Conservation (phyloP, 2,113 vertebrate genomes). For the Hassar affinis region DNA sequence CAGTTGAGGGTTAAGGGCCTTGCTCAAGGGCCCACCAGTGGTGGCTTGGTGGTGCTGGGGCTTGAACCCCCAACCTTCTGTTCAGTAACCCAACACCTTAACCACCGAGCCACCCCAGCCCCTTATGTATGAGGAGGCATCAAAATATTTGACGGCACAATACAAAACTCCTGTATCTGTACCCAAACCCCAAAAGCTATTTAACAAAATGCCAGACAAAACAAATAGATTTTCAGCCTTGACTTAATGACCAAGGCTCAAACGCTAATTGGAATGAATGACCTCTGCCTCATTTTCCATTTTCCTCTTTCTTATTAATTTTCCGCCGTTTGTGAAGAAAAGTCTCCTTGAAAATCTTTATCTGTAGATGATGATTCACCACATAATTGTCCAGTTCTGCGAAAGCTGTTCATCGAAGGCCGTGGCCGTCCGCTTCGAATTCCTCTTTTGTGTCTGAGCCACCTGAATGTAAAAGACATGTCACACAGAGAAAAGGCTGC, state of each 20-base stretch:
- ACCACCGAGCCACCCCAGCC: too few species aligned
- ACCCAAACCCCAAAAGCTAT: neutral
- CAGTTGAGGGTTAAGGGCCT: too few species aligned
- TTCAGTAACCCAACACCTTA: too few species aligned
- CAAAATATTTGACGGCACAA: neutral
- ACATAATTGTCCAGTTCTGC: neutral
- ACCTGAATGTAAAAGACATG: constrained; percentile 24
- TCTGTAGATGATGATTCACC: neutral
- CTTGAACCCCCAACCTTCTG: too few species aligned
- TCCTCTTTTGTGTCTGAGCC: constrained; percentile 15
- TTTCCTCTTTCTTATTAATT: constrained; percentile 20
- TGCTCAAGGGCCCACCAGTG: too few species aligned
- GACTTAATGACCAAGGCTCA: neutral
- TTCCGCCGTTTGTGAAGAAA: neutral
- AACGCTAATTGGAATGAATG: neutral
- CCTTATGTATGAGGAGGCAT: too few species aligned
- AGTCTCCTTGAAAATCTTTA: neutral
- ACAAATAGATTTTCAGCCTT: neutral
- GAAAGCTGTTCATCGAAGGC: constrained; percentile 3
- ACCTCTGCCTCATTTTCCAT: constrained; percentile 8
- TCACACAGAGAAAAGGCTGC: constrained; percentile 25
- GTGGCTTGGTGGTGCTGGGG: too few species aligned
- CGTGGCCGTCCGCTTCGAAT: neutral
- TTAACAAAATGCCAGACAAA: neutral
- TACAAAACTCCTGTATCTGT: neutral